These are phyloP conservation scores for Chionis minor DNA, from an alignment of 2,113 vertebrate species.

Conservation along the genomic window DNA sequence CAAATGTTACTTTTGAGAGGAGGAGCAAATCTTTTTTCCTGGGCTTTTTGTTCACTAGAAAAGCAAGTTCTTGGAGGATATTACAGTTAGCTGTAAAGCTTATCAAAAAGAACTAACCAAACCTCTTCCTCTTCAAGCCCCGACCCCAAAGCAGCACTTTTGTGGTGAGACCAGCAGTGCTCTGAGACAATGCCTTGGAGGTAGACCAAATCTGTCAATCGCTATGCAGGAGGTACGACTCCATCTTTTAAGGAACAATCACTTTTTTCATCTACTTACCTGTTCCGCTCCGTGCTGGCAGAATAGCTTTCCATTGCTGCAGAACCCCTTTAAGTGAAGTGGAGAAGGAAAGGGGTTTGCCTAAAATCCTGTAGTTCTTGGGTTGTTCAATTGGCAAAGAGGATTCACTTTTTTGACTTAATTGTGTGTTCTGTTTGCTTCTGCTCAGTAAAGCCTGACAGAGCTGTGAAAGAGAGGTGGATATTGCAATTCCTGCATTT, in stretches of 20 bases:
- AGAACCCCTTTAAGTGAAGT: neutral
- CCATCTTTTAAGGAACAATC: neutral
- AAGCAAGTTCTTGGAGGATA: neutral
- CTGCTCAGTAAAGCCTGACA: neutral
- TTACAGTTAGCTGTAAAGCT: neutral
- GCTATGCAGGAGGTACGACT: neutral
- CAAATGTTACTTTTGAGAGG: neutral
- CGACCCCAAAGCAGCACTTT: neutral
- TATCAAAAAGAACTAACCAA: neutral
- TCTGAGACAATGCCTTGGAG: neutral
- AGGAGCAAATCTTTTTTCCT: neutral
- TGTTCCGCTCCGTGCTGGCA: neutral
- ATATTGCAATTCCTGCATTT: neutral
- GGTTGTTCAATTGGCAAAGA: neutral
- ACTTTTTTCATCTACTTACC: neutral
- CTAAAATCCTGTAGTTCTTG: neutral
- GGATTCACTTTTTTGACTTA: neutral
- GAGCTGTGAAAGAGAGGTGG: neutral
- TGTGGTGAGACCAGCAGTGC: neutral
- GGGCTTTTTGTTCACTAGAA: neutral
- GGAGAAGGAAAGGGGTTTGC: neutral
- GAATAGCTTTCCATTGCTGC: neutral
- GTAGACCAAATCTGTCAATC: neutral
- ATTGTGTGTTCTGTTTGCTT: neutral
- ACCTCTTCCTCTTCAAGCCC: neutral